Evolutionary conservation across 64 coral and sea anemone species (phyloP), one percentile per base, ranked within the genome.

Genomic region (Exaiptasia diaphana): DNA sequence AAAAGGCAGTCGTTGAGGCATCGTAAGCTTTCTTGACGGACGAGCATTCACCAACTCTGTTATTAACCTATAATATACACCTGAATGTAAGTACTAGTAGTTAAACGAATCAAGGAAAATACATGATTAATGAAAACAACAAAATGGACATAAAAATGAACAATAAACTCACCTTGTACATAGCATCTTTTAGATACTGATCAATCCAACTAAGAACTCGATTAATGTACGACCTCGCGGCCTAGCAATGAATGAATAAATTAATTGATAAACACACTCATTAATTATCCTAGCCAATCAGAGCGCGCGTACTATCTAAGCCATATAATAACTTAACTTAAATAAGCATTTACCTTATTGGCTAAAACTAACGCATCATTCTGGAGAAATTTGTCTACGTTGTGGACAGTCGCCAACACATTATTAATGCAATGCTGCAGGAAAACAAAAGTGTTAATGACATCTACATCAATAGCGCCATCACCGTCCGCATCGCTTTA

Each of bases 141-240:
- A 26, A 20, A 38, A 18, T 38, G 36, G 49, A 12, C 49, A 52
- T 10, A 52, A 12, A 12, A 52, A 52, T 52, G 10, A 12, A n/a
- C 49, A 10, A 12, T 10, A 12, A 15, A 46, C 3, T 83, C 54
- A 70, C 84, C 73, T 87, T 87, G n/a, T 42, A 3, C 26, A 87
- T 63, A 22, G 84, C 13, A 38, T 87, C 61, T 35, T 78, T 46
- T 5, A 87, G 35, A n/a, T 78, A 87, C 30, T 87, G 73, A 55
- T 87, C 84, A 41, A 87, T 69, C 84, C 84, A 87, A 4, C 61
- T 60, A 23, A 87, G 35, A 20, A 64, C 54, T 30, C 84, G 84
- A 65, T 65, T n/a, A 18, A 65, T n/a, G n/a, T 65, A 65, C 18
- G 29, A 5, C 15, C 30, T 65, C 1, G 61, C 12, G 13, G 30